Percentiles rank a stretch among this genome's conserved stretches.
phyloP scores from a whole-genome alignment of 2,113 vertebrate genomes.

The Conger conger region DNA sequence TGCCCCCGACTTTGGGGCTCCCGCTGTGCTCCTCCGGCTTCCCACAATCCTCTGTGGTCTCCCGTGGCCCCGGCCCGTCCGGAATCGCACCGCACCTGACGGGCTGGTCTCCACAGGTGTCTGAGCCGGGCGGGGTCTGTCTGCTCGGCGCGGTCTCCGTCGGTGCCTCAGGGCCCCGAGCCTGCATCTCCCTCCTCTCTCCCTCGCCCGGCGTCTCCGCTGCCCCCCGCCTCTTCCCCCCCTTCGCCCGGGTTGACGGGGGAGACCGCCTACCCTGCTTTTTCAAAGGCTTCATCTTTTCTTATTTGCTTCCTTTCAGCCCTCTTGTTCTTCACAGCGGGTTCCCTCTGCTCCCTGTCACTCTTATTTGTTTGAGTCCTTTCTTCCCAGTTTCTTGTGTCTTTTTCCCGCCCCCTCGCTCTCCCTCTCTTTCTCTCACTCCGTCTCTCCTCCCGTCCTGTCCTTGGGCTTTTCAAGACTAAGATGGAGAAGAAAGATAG shows the following conservation, averaged over 20 bases:
- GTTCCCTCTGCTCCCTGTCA: not conserved
- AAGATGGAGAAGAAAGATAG: constrained; percentile 45
- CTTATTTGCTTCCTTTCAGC: constrained; percentile 37
- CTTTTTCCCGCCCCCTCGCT: constrained; percentile 36
- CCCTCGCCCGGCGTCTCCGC: constrained; percentile 53
- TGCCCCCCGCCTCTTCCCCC: constrained; percentile 65
- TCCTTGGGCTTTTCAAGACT: constrained; percentile 34
- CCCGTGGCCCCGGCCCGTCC: constrained; percentile 58
- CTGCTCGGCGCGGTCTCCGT: constrained; percentile 55
- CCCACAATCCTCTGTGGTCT: constrained; percentile 38
- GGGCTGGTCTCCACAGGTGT: constrained; percentile 48
- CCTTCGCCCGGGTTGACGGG: constrained; percentile 74
- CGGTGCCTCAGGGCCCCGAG: constrained; percentile 56
- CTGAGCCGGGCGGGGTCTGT: constrained; percentile 46
- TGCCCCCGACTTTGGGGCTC: constrained; percentile 61
- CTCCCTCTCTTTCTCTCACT: constrained; percentile 21
- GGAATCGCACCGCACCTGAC: constrained; percentile 48
- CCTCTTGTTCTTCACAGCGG: not conserved
- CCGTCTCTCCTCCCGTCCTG: constrained; percentile 31
- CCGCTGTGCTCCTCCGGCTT: constrained; percentile 57
- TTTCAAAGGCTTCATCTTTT: constrained; percentile 81
- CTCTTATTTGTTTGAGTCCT: constrained; percentile 23
- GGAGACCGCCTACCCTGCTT: constrained; percentile 71
- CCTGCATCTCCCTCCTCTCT: constrained; percentile 63
- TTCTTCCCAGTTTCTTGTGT: constrained; percentile 22